Evolutionary conservation across 1,140 invertebrate genomes (phyloP).

Genomic region (Rhopalosiphum maidis): DNA sequence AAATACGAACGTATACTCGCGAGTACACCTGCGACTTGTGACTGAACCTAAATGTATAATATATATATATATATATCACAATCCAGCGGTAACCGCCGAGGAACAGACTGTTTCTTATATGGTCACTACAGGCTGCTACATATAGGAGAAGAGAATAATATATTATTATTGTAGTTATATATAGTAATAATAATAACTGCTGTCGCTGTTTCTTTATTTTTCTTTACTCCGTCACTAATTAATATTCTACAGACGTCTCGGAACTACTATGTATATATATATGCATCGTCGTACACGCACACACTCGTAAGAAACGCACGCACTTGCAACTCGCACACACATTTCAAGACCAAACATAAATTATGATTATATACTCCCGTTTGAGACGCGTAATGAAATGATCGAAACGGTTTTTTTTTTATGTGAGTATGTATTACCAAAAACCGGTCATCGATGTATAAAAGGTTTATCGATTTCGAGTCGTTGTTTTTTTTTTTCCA

Average conservation of each 20-base stretch:
- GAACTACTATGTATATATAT: not conserved
- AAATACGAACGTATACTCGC: not conserved
- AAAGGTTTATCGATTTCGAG: constrained; percentile 1
- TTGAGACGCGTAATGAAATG: constrained; percentile 15
- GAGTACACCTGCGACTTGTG: not conserved
- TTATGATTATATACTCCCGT: constrained; percentile 12
- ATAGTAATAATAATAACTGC: not conserved
- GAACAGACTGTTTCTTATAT: constrained; percentile 13
- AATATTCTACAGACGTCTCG: constrained; percentile 27
- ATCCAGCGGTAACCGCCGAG: not conserved
- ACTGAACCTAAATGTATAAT: not conserved
- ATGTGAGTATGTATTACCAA: not conserved
- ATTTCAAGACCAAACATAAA: constrained; percentile 38
- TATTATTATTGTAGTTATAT: not conserved
- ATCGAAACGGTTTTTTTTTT: not conserved
- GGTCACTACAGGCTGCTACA: not conserved
- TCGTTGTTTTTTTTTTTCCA: not conserved
- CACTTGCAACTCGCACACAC: not conserved
- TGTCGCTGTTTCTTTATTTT: constrained; percentile 18
- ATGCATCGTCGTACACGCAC: not conserved
- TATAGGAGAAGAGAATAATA: constrained; percentile 8
- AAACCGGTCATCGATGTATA: not conserved
- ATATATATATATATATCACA: not conserved
- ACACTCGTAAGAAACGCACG: not conserved
- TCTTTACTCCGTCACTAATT: constrained; percentile 1